Percentiles rank a stretch among this genome's conserved stretches.
These are phyloP conservation scores for Hetaerina americana DNA, from an alignment of 1,140 invertebrate genomes.

Conservation along the genomic window DNA sequence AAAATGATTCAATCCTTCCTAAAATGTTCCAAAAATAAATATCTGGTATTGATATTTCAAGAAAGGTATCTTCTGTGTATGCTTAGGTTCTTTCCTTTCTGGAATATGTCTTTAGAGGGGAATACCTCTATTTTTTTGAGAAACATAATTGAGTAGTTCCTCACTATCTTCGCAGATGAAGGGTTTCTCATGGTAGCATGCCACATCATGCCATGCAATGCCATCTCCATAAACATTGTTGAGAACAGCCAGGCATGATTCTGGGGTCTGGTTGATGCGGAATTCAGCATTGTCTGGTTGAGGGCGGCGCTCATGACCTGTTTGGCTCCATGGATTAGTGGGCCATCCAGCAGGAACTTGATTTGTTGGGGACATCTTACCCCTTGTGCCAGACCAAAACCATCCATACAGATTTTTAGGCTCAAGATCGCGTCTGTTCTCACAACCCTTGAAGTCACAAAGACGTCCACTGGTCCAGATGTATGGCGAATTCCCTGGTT, in stretches of 20 bases:
- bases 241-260: conserved; percentile 64
- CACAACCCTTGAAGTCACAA: conserved; percentile 87
- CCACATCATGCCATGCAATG: conserved; percentile 83
- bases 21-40: too few relatives aligned
- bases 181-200: conserved; percentile 83
- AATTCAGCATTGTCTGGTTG: conserved; percentile 87
- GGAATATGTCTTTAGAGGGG: conserved; percentile 41
- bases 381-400: conserved; percentile 86
- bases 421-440: conserved; percentile 68
- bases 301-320: conserved; percentile 72
- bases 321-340: conserved; percentile 77
- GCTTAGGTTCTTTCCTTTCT: too few relatives aligned
- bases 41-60: too few relatives aligned
- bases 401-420: conserved; percentile 74
- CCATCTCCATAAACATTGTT: conserved; percentile 88
- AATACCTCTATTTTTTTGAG: conserved; percentile 63
- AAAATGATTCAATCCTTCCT: too few relatives aligned
- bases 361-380: conserved; percentile 76
- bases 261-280: conserved; percentile 76
- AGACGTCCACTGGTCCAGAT: conserved; percentile 84
- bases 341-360: conserved; percentile 49
- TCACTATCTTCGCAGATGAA: conserved; percentile 80
- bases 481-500: conserved; percentile 71
- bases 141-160: conserved; percentile 69
- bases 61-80: too few relatives aligned